These are phyloP conservation scores for Pseudomyrmex gracilis DNA, from an alignment of 1,140 invertebrate genomes.

Conservation along the genomic window DNA sequence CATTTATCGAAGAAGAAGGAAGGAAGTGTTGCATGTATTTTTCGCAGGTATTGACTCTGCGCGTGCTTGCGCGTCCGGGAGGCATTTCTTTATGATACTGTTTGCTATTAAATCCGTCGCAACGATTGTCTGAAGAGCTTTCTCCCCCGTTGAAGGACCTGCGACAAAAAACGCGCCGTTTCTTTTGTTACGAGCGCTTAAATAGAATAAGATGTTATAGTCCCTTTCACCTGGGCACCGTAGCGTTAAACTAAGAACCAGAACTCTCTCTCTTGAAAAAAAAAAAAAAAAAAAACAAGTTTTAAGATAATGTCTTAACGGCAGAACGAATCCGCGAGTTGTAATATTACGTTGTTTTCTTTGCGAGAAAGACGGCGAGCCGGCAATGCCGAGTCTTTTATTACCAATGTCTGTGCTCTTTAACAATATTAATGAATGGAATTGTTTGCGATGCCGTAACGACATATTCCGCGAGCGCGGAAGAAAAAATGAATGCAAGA, in stretches of 20 bases:
- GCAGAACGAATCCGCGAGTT: constrained; percentile 30
- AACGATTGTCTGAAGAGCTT: constrained; percentile 48
- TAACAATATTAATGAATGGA: constrained; percentile 42
- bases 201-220: constrained; percentile 61
- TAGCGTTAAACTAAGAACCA: constrained; percentile 57
- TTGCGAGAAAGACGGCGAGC: constrained; percentile 41
- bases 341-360: constrained; percentile 48
- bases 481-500: background rate
- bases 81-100: constrained; percentile 54
- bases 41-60: background rate
- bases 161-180: constrained; percentile 27
- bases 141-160: constrained; percentile 29
- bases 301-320: constrained; percentile 60
- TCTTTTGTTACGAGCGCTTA: constrained; percentile 58
- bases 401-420: constrained; percentile 38
- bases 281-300: constrained; percentile 18
- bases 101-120: constrained; percentile 75
- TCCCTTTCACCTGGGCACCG: constrained; percentile 52
- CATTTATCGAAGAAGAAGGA: too few species aligned
- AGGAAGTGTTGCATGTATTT: too few species aligned
- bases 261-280: constrained; percentile 11
- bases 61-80: constrained; percentile 71
- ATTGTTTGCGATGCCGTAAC: constrained; percentile 17
- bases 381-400: constrained; percentile 44
- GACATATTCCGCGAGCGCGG: background rate